Percentiles rank a stretch among this genome's conserved stretches.
phyloP scores from a whole-genome alignment of 2,888 invertebrate species.

The Platycnemis pennipes region DNA sequence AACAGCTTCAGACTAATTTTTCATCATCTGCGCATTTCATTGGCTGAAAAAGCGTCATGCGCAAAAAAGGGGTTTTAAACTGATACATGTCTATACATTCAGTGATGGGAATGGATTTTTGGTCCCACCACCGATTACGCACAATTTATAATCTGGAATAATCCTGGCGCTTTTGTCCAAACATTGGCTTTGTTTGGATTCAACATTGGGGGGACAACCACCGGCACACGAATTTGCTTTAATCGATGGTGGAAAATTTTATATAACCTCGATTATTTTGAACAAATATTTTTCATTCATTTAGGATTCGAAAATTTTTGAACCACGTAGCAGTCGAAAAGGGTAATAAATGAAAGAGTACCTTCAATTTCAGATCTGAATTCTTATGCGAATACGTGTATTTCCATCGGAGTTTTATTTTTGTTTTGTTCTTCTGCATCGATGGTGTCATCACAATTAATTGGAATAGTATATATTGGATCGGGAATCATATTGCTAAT shows the following conservation, averaged over 20 bases:
- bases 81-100: slow-evolving; percentile 5
- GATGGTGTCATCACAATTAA: too few species aligned
- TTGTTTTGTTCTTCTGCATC: too few species aligned
- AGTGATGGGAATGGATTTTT: background rate
- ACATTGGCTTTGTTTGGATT: slow-evolving; percentile 32
- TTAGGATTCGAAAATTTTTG: background rate
- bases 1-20: background rate
- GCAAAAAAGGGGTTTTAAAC: background rate
- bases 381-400: too few species aligned
- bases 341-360: too few species aligned
- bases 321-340: background rate
- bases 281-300: background rate
- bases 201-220: background rate
- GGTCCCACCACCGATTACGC: background rate
- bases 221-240: background rate
- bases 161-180: slow-evolving; percentile 8
- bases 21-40: background rate
- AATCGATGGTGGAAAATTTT: background rate
- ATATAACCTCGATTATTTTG: background rate
- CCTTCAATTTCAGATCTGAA: too few species aligned
- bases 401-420: too few species aligned
- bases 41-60: background rate
- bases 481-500: too few species aligned
- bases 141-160: background rate
- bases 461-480: too few species aligned